phyloP scores from a whole-genome alignment of 2,888 invertebrate genomes.

The Pasiphila rectangulata region DNA sequence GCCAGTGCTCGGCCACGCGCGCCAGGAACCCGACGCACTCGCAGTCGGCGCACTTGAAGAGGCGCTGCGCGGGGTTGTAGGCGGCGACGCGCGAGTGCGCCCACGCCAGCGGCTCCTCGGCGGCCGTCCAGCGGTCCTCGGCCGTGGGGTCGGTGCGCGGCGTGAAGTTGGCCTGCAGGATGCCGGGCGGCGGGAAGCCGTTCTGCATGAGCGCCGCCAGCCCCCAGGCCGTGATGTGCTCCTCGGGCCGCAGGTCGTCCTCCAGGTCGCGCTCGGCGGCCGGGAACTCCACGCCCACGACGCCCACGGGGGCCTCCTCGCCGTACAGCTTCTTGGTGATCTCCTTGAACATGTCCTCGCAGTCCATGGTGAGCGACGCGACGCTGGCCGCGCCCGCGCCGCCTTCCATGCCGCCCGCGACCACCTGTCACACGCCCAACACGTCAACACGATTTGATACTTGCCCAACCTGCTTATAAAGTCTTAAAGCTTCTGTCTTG shows the following conservation, averaged over 20 bases:
- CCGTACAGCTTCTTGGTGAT: slow-evolving; percentile 95
- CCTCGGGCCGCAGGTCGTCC: slow-evolving; percentile 84
- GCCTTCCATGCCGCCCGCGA: slow-evolving; percentile 68
- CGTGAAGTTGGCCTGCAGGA: slow-evolving; percentile 82
- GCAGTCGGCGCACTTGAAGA: slow-evolving; percentile 88
- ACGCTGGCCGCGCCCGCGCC: slow-evolving; percentile 67
- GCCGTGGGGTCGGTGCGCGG: slow-evolving; percentile 74
- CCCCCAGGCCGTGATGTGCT: slow-evolving; percentile 87
- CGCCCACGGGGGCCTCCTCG: slow-evolving; percentile 82
- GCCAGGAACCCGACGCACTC: slow-evolving; percentile 88
- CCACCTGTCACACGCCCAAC: background rate
- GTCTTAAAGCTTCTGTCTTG: too few species aligned
- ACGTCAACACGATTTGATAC: too few species aligned
- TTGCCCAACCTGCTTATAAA: too few species aligned
- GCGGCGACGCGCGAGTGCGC: slow-evolving; percentile 90
- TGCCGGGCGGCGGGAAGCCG: slow-evolving; percentile 84
- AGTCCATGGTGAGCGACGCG: slow-evolving; percentile 83
- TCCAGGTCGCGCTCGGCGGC: slow-evolving; percentile 75
- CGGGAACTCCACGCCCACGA: slow-evolving; percentile 71
- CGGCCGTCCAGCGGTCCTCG: slow-evolving; percentile 84
- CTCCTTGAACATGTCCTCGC: slow-evolving; percentile 95
- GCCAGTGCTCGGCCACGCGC: slow-evolving; percentile 88
- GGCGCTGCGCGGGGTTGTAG: slow-evolving; percentile 87
- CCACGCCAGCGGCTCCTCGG: slow-evolving; percentile 86
- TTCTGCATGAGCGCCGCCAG: slow-evolving; percentile 89